phyloP scores from a whole-genome alignment of 2,888 invertebrate genomes.

The Galerucella pusilla region DNA sequence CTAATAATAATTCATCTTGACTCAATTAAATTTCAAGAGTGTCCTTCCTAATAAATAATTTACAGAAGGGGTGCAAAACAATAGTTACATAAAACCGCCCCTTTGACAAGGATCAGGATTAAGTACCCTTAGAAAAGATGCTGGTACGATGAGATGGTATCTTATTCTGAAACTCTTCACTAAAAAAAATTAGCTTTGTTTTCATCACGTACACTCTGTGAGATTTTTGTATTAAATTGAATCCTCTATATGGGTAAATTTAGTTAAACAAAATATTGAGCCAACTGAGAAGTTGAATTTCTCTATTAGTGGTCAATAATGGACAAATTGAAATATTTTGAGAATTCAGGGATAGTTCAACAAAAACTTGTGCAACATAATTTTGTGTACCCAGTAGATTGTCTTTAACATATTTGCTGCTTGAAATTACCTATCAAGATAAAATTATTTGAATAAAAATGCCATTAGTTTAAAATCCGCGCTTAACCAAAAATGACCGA shows the following conservation, averaged over 20 bases:
- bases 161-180: slow-evolving; percentile 15
- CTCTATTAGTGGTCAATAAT: no score
- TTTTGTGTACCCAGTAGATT: no score
- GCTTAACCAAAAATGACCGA: no score
- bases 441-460: no score
- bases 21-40: slow-evolving; percentile 5
- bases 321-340: no score
- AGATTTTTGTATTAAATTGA: slow-evolving; percentile 28
- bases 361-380: no score
- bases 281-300: no score
- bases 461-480: no score
- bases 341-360: no score
- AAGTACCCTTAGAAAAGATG: slow-evolving; percentile 23
- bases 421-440: no score
- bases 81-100: slow-evolving; percentile 6
- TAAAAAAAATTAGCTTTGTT: slow-evolving; percentile 41
- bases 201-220: slow-evolving; percentile 38
- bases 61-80: slow-evolving; percentile 17
- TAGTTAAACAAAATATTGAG: no score
- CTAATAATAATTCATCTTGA: not conserved
- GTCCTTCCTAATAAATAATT: slow-evolving; percentile 7
- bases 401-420: no score
- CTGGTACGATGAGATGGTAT: slow-evolving; percentile 31
- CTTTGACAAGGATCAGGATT: slow-evolving; percentile 18
- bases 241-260: slow-evolving; percentile 23